Evolutionary conservation across 1,140 invertebrate genomes (phyloP), one percentile per base, ranked within the genome.

Genomic region (Drosophila lowei): DNA sequence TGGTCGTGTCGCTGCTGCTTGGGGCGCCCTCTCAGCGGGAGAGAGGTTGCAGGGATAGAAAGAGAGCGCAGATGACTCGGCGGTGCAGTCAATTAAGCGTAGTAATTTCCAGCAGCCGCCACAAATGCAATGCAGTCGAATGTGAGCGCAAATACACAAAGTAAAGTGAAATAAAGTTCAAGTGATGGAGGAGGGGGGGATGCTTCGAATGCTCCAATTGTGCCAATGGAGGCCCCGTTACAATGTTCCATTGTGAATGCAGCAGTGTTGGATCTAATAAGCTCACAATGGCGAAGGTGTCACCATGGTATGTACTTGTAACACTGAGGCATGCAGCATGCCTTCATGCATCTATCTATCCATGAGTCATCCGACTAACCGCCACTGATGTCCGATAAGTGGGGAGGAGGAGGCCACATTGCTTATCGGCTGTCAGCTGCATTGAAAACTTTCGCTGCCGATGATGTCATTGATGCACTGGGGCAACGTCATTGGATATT

Each of bases 21-120:
- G 55, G 50, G 9, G 15, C 54, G 25, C 9, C 16, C 13, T 8
- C n/a, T n/a, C 21, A 30, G 30, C 30, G 7, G 11, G 34, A 13
- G 34, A 38, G 11, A 13, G 11, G 34, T 38, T 38, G 34, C 9
- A 30, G 5, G 13, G 21, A 15, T 38, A 13, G 53, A 42, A 15
- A 11, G 38, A 23, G 41, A 15, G 11, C 16, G 11, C 21, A 8
- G 18, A 2, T 9, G 41, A 18, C 49, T 18, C 34, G 49, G 67
- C 6, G 47, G 59, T 56, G 68, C 47, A 56, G 54, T 84, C 76
- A 84, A 72, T 74, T 84, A 79, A 72, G 65, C 59, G 72, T 59
- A 57, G 56, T 68, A 53, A n/a, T 44, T 23, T 67, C 9, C 30
- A 68, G 13, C 6, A 41, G 18, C 49, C 15, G 23, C 13, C 28